Evolutionary conservation across 2,113 vertebrate species (phyloP), one percentile per base, ranked within the genome.

Genomic region (Grammomys dolichurus): DNA sequence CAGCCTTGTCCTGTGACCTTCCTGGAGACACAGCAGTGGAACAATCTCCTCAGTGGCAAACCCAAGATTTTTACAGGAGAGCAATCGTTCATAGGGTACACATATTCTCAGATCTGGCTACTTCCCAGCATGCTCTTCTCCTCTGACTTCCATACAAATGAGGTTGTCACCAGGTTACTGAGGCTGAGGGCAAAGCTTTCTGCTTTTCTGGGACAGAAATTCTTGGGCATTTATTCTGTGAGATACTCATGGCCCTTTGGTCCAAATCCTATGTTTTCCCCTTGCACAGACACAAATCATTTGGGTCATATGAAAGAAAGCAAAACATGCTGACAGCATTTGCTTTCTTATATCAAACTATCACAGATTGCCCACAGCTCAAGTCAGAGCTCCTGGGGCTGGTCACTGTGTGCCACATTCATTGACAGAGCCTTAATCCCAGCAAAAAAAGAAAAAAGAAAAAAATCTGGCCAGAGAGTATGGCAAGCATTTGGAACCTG

Each of bases 1-100:
- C 98, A 98, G 90, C 70, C 78, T 89, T 46, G 11, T 94, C 89
- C 72, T 80, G 91, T 31, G 46, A 81, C 46, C 28, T 95, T 58
- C 93, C 96, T 97, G 94, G 82, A 72, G 91, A 95, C 43, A 93
- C 3, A n/a, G 56, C 75, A 95, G 48, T 70, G 48, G 85, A 46
- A 93, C 56, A 91, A 72, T n/a, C 54, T 69, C 70, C 65, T 94
- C 84, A 96, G 80, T 77, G 46, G 70, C 20, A 93, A 92, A 90
- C 24, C 56, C 80, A 85, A 65, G 73, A 43, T 80, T 22, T 86
- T 80, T 46, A 78, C 1, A 26, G 33, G 80, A 90, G 9, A 11
- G 5, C 72, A 65, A 13, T 17, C 11, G 0, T 20, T 7, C 43
- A 22, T 4, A 24, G n/a, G 16, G n/a, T 0, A 1, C 16, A 0